Conservation (phyloP, 1,140 invertebrate genomes). For the Drosophila novamexicana region DNA sequence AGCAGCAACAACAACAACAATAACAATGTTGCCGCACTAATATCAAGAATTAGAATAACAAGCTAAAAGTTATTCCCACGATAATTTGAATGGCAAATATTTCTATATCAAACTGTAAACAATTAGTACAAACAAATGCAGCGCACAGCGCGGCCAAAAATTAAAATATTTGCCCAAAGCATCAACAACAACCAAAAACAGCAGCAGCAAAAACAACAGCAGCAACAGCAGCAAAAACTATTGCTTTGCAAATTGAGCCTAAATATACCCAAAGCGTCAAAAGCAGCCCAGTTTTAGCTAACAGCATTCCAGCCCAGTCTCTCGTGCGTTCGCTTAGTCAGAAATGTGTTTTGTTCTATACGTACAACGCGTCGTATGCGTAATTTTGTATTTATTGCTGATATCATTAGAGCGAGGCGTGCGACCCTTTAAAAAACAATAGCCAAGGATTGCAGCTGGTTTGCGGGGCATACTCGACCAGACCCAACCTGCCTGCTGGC, state of each 20-base stretch:
- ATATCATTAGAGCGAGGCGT: slow-evolving; percentile 51
- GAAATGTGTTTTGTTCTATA: slow-evolving; percentile 10
- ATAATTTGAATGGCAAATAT: slow-evolving; percentile 77
- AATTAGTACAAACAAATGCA: slow-evolving; percentile 77
- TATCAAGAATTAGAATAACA: slow-evolving; percentile 37
- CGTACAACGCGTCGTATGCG: slow-evolving; percentile 64
- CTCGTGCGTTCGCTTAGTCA: background rate
- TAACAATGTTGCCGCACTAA: slow-evolving; percentile 10
- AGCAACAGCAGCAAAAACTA: slow-evolving; percentile 11
- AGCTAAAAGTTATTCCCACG: slow-evolving; percentile 62
- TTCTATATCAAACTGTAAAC: slow-evolving; percentile 78
- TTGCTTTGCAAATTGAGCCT: slow-evolving; percentile 60
- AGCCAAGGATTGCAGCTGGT: background rate
- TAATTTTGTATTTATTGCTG: slow-evolving; percentile 78
- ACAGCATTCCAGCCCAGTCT: background rate
- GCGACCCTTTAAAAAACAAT: slow-evolving; percentile 7
- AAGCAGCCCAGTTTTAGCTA: background rate
- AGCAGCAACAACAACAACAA: slow-evolving; percentile 7
- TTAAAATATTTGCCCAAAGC: slow-evolving; percentile 62
- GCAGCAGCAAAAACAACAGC: slow-evolving; percentile 3
- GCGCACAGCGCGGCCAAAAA: slow-evolving; percentile 44
- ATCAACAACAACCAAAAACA: slow-evolving; percentile 10
- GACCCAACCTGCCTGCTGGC: background rate
- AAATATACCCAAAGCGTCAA: slow-evolving; percentile 70
- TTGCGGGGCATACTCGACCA: background rate